Conservation (phyloP, 2,797 vertebrate genomes). For the Rousettus madagascariensis region DNA sequence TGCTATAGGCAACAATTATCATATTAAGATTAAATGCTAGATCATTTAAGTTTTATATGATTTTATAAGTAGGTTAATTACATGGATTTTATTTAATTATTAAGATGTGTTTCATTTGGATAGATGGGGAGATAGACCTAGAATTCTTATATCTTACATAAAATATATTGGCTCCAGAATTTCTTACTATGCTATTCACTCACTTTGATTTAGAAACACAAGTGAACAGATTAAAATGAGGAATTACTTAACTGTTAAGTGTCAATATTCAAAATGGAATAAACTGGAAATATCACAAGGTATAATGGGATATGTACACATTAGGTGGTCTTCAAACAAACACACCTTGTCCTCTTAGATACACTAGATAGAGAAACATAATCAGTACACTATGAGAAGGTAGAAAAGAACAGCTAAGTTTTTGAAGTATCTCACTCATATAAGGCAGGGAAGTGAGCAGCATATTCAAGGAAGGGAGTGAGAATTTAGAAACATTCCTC, state of each 20-base stretch:
- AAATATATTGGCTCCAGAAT: neutral
- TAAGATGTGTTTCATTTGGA: neutral
- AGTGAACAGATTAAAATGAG: neutral
- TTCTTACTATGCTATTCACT: neutral
- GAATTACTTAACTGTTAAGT: neutral
- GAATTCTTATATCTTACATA: neutral
- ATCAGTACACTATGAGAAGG: neutral
- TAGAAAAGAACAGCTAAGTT: neutral
- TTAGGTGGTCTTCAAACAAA: neutral
- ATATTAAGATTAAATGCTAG: neutral
- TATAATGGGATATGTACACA: neutral
- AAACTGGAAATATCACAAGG: neutral
- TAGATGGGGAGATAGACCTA: neutral
- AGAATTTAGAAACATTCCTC: neutral
- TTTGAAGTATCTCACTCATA: neutral
- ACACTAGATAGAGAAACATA: neutral
- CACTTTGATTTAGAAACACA: neutral
- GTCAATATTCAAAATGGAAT: neutral
- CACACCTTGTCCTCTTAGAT: neutral
- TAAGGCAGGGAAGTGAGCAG: neutral
- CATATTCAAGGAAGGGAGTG: neutral
- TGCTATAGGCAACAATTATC: neutral
- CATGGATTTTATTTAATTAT: slow-evolving; percentile 19
- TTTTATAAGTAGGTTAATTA: neutral
- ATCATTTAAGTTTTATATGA: neutral